These are phyloP conservation scores for Darevskia nairensis DNA, from an alignment of 2,797 vertebrate species.

Conservation along the genomic window DNA sequence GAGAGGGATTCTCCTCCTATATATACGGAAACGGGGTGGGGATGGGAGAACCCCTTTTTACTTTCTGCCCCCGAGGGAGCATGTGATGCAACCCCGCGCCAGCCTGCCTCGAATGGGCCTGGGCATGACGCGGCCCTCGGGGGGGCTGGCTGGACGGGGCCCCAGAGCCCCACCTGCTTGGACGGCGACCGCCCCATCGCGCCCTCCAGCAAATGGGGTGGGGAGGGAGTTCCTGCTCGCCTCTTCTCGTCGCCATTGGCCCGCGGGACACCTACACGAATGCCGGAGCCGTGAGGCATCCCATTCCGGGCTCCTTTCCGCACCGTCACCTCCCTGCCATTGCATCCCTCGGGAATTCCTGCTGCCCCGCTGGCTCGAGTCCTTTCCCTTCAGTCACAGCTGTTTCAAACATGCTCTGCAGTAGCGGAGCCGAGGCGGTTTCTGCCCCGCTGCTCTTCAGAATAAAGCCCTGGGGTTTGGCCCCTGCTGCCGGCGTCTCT, in stretches of 20 bases:
- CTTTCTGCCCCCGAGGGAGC: slow-evolving; percentile 66
- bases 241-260: not conserved
- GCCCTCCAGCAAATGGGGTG: not conserved
- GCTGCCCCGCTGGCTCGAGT: not conserved
- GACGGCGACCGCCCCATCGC: not conserved
- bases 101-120: slow-evolving; percentile 70
- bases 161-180: not conserved
- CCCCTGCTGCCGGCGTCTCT: too few relatives aligned
- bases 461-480: not conserved
- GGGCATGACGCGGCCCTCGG: slow-evolving; percentile 13
- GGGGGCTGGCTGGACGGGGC: not conserved
- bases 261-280: slow-evolving; percentile 40
- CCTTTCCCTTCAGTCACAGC: not conserved
- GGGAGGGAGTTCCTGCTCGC: not conserved
- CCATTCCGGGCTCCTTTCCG: too few relatives aligned
- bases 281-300: slow-evolving; percentile 42
- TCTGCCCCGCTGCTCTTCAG: not conserved
- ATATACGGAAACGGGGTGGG: slow-evolving; percentile 65
- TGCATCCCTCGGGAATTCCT: slow-evolving; percentile 15
- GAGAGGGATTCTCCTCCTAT: slow-evolving; percentile 57
- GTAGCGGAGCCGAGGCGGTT: too few relatives aligned
- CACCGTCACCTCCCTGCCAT: not conserved
- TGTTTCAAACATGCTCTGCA: not conserved
- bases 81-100: slow-evolving; percentile 74
- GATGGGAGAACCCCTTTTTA: slow-evolving; percentile 50